phyloP scores from a whole-genome alignment of 2,113 vertebrate species.

The Pampusana beccarii region DNA sequence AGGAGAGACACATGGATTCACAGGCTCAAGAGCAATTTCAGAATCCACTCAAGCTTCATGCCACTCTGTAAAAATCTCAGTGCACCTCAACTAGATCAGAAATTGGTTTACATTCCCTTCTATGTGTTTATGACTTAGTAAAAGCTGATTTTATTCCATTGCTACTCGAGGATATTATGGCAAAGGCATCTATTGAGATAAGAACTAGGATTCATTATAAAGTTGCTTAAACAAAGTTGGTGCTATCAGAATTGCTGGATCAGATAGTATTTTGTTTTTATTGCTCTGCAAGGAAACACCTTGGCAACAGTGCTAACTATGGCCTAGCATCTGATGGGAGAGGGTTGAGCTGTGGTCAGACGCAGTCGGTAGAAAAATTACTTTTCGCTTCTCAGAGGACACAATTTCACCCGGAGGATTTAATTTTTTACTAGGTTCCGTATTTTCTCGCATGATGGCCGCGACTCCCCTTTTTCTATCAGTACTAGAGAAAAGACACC shows the following conservation, averaged over 20 bases:
- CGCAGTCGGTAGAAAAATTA: conserved; percentile 33
- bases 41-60: conserved; percentile 64
- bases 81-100: conserved; percentile 54
- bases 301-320: not conserved
- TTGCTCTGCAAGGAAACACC: not conserved
- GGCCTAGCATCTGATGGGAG: not conserved
- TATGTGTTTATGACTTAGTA: conserved; percentile 64
- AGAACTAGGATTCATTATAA: conserved; percentile 12
- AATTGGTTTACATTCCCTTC: conserved; percentile 67
- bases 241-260: not conserved
- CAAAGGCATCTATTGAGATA: conserved; percentile 33
- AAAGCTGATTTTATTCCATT: conserved; percentile 46
- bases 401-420: conserved; percentile 30
- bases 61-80: conserved; percentile 59
- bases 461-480: not conserved
- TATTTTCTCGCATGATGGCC: not conserved
- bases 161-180: conserved; percentile 20
- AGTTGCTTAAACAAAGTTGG: conserved; percentile 46
- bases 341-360: conserved; percentile 2
- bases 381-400: conserved; percentile 44
- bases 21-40: conserved; percentile 65
- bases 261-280: not conserved
- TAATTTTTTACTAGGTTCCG: not conserved
- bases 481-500: not conserved
- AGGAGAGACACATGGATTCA: conserved; percentile 35